Evolutionary conservation across 1,140 invertebrate genomes (phyloP).

Genomic region (Orchestia grillus): DNA sequence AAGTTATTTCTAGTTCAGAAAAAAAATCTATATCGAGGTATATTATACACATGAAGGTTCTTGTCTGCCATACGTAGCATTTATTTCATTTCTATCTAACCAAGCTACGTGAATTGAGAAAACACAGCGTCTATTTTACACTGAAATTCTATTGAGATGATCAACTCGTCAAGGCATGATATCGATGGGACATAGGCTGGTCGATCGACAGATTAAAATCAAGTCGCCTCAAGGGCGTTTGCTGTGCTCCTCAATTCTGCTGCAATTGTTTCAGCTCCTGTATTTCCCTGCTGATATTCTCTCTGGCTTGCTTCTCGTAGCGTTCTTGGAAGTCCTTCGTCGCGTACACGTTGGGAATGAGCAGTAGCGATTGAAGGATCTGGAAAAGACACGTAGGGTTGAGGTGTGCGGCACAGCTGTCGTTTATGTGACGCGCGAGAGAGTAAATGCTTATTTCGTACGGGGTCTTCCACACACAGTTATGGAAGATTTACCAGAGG

Average conservation of each 20-base stretch:
- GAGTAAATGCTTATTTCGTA: not conserved
- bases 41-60: not conserved
- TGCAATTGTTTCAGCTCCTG: conserved; percentile 22
- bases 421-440: not conserved
- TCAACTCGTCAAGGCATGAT: not conserved
- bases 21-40: not conserved
- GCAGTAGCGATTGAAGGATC: conserved; percentile 38
- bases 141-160: not conserved
- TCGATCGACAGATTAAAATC: not conserved
- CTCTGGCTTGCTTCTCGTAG: conserved; percentile 27
- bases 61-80: not conserved
- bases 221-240: not conserved
- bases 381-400: not conserved
- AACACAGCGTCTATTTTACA: not conserved
- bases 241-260: not conserved
- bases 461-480: not conserved
- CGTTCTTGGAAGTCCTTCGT: conserved; percentile 39
- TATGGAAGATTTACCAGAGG: not conserved
- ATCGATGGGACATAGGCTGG: not conserved
- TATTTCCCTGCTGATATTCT: not conserved
- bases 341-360: conserved; percentile 25
- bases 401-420: not conserved
- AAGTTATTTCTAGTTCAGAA: not conserved
- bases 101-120: not conserved
- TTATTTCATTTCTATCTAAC: not conserved